These are phyloP conservation scores for Meriones psammophilus DNA, from an alignment of 2,797 vertebrate genomes.

Conservation along the genomic window DNA sequence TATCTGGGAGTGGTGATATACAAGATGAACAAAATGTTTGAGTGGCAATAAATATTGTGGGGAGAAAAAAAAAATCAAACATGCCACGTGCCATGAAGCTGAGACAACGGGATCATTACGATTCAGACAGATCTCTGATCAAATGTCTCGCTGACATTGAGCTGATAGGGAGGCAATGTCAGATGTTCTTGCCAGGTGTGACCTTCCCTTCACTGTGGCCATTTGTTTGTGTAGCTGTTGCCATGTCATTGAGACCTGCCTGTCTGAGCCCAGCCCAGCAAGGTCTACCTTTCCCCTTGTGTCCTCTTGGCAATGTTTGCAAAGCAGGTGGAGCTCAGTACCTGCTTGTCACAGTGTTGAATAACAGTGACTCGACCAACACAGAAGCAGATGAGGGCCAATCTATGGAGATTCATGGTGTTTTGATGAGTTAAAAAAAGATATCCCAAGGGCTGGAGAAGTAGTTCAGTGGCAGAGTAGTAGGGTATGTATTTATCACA, in stretches of 20 bases:
- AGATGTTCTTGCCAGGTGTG: rapidly evolving
- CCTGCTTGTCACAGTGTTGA: neutral
- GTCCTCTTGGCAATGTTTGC: neutral
- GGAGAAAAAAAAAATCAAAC: neutral
- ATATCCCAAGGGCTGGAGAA: too few species aligned
- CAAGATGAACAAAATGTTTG: neutral
- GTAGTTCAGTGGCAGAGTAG: neutral
- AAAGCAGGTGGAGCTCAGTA: slow-evolving; percentile 54
- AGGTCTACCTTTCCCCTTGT: neutral
- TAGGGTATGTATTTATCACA: neutral
- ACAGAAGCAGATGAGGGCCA: neutral
- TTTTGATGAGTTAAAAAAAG: neutral
- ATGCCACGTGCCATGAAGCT: rapidly evolving
- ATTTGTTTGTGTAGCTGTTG: neutral
- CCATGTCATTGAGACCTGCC: neutral
- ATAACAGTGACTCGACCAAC: neutral
- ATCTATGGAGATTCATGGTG: neutral
- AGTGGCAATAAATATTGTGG: too few species aligned
- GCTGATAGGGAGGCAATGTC: neutral
- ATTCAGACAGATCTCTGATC: neutral
- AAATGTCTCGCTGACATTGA: neutral
- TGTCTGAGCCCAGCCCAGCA: neutral
- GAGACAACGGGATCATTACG: too few species aligned
- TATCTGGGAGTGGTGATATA: neutral
- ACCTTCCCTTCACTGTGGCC: neutral